A percentile compares a stretch with the other conserved stretches of the same genome.
These are phyloP conservation scores for Melanotus villosus DNA, from an alignment of 2,888 invertebrate genomes.

Conservation along the genomic window DNA sequence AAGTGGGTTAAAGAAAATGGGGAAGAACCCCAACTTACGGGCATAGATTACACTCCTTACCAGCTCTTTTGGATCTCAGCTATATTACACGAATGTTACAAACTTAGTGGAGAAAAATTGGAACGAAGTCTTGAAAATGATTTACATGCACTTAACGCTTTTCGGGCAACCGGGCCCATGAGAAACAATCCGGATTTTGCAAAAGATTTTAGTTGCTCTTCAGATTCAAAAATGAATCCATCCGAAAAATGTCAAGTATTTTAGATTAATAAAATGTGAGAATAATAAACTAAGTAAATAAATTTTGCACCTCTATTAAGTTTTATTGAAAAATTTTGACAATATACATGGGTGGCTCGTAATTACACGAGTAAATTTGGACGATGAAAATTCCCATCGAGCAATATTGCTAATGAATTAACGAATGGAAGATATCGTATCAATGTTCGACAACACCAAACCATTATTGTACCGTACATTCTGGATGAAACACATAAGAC, in stretches of 20 bases:
- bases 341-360: too few species aligned
- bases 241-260: constrained; percentile 38
- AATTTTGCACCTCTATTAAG: background rate
- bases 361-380: too few species aligned
- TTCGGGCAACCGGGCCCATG: constrained; percentile 25
- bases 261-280: constrained; percentile 11
- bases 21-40: constrained; percentile 78
- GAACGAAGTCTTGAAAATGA: constrained; percentile 10
- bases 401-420: too few species aligned
- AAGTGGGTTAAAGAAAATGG: constrained; percentile 78
- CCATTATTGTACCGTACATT: too few species aligned
- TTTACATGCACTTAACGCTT: constrained; percentile 23
- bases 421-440: too few species aligned
- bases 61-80: constrained; percentile 68
- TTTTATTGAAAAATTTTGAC: too few species aligned
- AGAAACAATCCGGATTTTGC: constrained; percentile 38
- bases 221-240: constrained; percentile 40
- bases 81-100: constrained; percentile 23
- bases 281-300: too few species aligned
- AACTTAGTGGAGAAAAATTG: constrained; percentile 18
- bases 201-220: constrained; percentile 35
- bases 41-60: constrained; percentile 77
- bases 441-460: too few species aligned
- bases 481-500: too few species aligned
- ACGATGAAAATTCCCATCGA: too few species aligned